Percentiles rank a stretch among this genome's conserved stretches.
phyloP scores from a whole-genome alignment of 1,140 invertebrate genomes.

The Nixonia krombeini region DNA sequence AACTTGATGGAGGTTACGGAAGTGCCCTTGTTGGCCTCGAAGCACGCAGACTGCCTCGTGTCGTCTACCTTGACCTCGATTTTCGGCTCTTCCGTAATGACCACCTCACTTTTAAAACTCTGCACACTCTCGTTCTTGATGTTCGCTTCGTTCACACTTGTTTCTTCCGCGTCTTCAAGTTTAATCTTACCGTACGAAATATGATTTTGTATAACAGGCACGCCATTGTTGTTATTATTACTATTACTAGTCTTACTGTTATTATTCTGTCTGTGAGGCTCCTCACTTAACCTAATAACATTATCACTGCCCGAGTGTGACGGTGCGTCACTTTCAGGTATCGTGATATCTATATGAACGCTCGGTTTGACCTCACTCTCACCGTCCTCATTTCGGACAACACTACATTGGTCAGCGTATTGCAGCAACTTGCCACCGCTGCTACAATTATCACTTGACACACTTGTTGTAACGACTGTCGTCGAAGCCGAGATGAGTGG shows the following conservation, averaged over 20 bases:
- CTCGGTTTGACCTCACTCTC: slow-evolving; percentile 49
- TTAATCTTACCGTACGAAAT: slow-evolving; percentile 58
- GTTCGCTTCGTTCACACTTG: slow-evolving; percentile 7
- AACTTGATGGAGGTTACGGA: slow-evolving; percentile 31
- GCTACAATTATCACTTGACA: too few species aligned
- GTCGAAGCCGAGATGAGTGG: slow-evolving; percentile 46
- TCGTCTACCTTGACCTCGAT: slow-evolving; percentile 59
- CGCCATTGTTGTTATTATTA: slow-evolving; percentile 63
- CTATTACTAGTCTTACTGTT: slow-evolving; percentile 43
- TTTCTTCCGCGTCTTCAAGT: slow-evolving; percentile 45
- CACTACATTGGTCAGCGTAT: slow-evolving; percentile 24
- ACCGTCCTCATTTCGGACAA: neutral
- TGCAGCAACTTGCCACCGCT: slow-evolving; percentile 46
- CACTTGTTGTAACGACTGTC: slow-evolving; percentile 30
- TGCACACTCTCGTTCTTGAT: slow-evolving; percentile 15
- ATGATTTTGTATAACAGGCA: slow-evolving; percentile 68
- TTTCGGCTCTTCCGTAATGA: slow-evolving; percentile 55
- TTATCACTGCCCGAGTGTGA: slow-evolving; percentile 39
- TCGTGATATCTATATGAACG: slow-evolving; percentile 34
- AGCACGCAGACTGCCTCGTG: slow-evolving; percentile 56
- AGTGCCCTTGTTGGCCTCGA: neutral
- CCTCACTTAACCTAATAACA: slow-evolving; percentile 53
- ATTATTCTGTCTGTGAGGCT: slow-evolving; percentile 60
- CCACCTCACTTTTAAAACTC: slow-evolving; percentile 12
- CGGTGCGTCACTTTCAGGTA: slow-evolving; percentile 31